Evolutionary conservation across 1,140 invertebrate species (phyloP).

Genomic region (Linepithema humile): DNA sequence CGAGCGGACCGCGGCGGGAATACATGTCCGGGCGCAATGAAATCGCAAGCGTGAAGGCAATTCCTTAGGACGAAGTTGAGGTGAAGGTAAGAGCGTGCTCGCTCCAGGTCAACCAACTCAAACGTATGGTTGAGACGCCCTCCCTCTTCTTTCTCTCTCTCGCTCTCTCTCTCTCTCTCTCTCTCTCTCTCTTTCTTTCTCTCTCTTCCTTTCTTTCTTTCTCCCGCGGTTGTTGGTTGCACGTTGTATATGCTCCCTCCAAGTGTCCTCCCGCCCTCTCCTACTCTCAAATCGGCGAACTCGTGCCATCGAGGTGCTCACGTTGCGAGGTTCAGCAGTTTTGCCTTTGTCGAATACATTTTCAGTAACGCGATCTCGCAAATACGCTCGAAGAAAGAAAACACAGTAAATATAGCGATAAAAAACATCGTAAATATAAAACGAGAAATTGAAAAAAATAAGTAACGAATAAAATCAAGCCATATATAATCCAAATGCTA

Average conservation of each 20-base stretch:
- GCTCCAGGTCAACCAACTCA: slow-evolving; percentile 83
- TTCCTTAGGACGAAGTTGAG: slow-evolving; percentile 79
- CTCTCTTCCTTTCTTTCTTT: slow-evolving; percentile 29
- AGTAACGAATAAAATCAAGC: neutral
- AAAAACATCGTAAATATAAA: too few relatives aligned
- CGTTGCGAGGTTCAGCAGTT: slow-evolving; percentile 58
- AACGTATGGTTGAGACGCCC: slow-evolving; percentile 72
- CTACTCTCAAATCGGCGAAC: slow-evolving; percentile 68
- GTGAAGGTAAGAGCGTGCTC: slow-evolving; percentile 79
- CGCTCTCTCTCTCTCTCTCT: slow-evolving; percentile 4
- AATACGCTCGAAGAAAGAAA: neutral
- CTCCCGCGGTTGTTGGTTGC: slow-evolving; percentile 72
- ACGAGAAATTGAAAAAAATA: neutral
- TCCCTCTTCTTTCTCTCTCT: slow-evolving; percentile 19
- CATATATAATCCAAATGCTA: neutral
- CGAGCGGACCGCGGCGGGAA: slow-evolving; percentile 30
- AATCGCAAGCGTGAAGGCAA: slow-evolving; percentile 81
- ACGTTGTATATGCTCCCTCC: slow-evolving; percentile 75
- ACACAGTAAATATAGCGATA: too few relatives aligned
- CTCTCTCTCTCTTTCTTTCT: slow-evolving; percentile 12
- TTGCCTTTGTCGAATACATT: slow-evolving; percentile 36
- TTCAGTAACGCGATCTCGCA: neutral
- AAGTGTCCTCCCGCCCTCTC: slow-evolving; percentile 67
- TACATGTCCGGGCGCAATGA: slow-evolving; percentile 73
- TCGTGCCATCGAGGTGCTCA: slow-evolving; percentile 69